Evolutionary conservation across 1,140 invertebrate species (phyloP).

Genomic region (Manduca sexta): DNA sequence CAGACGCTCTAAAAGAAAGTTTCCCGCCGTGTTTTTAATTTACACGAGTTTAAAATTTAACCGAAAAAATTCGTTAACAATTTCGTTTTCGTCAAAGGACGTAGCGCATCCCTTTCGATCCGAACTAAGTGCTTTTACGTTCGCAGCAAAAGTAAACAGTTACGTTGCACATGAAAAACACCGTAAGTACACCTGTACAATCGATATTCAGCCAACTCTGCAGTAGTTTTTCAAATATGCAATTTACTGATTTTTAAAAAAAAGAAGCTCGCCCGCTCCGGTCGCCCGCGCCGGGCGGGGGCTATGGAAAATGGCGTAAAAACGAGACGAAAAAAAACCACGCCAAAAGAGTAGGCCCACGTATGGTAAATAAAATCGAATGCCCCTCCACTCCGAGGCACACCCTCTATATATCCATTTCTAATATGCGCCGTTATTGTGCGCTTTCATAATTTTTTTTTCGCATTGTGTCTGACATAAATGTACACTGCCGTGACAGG

Average conservation of each 20-base stretch:
- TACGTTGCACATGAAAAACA: constrained; percentile 10
- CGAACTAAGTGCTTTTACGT: constrained; percentile 1
- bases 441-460: too few species aligned
- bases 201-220: constrained; percentile 33
- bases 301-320: constrained; percentile 56
- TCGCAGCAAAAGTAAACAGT: constrained; percentile 7
- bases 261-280: constrained; percentile 31
- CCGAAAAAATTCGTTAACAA: not conserved
- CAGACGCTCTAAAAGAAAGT: too few species aligned
- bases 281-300: constrained; percentile 40
- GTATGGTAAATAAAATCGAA: constrained; percentile 56
- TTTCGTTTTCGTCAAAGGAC: not conserved
- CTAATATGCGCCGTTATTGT: too few species aligned
- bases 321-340: constrained; percentile 48
- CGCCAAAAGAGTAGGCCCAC: constrained; percentile 51
- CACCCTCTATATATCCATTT: too few species aligned
- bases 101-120: not conserved
- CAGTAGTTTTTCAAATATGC: constrained; percentile 70
- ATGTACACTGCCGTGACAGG: too few species aligned
- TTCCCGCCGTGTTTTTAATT: too few species aligned
- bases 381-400: constrained; percentile 14
- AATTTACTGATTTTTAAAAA: constrained; percentile 70
- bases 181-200: constrained; percentile 32
- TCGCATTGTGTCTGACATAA: too few species aligned
- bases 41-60: too few species aligned